phyloP scores from a whole-genome alignment of 1,140 invertebrate species.

The Colletes gigas region DNA sequence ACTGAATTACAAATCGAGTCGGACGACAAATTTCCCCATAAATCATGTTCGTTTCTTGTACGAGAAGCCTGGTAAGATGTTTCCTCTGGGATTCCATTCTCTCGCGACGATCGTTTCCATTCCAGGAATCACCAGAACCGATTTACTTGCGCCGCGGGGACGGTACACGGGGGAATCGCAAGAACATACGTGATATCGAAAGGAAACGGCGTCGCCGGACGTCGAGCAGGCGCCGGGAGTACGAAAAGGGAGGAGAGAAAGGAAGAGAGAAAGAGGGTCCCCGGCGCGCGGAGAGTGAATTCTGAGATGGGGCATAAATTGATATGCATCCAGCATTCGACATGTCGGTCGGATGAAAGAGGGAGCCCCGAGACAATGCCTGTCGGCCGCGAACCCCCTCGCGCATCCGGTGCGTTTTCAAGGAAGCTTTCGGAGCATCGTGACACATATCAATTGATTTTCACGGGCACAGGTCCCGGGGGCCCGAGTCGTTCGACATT shows the following conservation, averaged over 20 bases:
- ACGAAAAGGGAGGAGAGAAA: constrained; percentile 48
- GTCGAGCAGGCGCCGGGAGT: constrained; percentile 45
- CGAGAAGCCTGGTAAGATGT: no score
- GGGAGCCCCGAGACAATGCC: constrained; percentile 72
- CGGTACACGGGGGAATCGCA: constrained; percentile 30
- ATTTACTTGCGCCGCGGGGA: constrained; percentile 46
- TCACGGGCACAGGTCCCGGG: constrained; percentile 58
- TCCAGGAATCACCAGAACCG: constrained; percentile 39
- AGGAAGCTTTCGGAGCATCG: constrained; percentile 71
- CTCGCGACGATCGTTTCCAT: constrained; percentile 2
- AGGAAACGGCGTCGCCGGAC: constrained; percentile 55
- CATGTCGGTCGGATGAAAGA: constrained; percentile 78
- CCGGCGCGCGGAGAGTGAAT: constrained; percentile 56
- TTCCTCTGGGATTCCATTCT: neutral
- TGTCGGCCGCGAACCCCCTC: constrained; percentile 68
- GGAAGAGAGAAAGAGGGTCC: constrained; percentile 44
- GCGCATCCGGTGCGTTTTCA: constrained; percentile 77
- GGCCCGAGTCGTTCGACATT: constrained; percentile 48
- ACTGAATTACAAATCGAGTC: neutral
- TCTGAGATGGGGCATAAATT: constrained; percentile 71
- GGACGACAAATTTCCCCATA: no score
- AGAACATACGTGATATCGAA: constrained; percentile 54
- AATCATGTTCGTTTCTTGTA: no score
- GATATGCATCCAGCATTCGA: constrained; percentile 76
- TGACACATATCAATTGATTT: constrained; percentile 79